A percentile compares a stretch with the other conserved stretches of the same genome.
Evolutionary conservation across 1,140 invertebrate genomes (phyloP).

Genomic region (Brachionus manjavacas): DNA sequence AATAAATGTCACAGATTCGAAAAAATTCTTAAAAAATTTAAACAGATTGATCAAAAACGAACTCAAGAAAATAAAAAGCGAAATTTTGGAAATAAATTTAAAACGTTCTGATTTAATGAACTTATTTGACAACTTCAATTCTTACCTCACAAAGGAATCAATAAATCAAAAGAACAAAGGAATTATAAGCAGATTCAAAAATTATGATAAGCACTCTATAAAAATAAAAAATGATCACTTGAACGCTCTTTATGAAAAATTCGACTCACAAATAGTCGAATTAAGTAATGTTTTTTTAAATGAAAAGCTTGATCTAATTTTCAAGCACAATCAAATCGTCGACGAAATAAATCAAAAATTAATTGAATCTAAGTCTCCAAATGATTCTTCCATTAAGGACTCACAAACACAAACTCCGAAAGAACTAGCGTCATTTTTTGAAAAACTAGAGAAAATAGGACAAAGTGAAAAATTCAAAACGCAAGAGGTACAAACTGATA

Average conservation of each 20-base stretch:
- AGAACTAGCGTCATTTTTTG: background rate
- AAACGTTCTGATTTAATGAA: background rate
- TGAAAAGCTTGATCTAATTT: slow-evolving; percentile 30
- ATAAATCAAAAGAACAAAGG: background rate
- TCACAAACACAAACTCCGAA: background rate
- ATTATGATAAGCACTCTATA: background rate
- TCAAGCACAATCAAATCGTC: background rate
- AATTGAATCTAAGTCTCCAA: background rate
- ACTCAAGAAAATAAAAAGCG: slow-evolving; percentile 8
- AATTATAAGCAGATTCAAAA: background rate
- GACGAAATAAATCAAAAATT: slow-evolving; percentile 17
- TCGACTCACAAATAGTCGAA: slow-evolving; percentile 16
- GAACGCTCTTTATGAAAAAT: background rate
- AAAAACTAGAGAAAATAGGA: background rate
- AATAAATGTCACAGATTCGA: background rate
- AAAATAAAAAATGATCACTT: slow-evolving; percentile 20
- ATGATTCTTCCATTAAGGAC: background rate
- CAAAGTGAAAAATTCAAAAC: background rate
- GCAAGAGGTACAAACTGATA: background rate
- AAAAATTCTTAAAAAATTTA: background rate
- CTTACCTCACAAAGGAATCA: background rate
- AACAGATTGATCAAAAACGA: slow-evolving; percentile 10
- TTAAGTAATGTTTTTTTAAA: slow-evolving; percentile 30
- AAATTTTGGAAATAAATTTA: slow-evolving; percentile 7
- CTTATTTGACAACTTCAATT: background rate